Percentiles rank a stretch among this genome's conserved stretches.
phyloP scores from a whole-genome alignment of 2,888 invertebrate genomes.

The Spodoptera exigua region DNA sequence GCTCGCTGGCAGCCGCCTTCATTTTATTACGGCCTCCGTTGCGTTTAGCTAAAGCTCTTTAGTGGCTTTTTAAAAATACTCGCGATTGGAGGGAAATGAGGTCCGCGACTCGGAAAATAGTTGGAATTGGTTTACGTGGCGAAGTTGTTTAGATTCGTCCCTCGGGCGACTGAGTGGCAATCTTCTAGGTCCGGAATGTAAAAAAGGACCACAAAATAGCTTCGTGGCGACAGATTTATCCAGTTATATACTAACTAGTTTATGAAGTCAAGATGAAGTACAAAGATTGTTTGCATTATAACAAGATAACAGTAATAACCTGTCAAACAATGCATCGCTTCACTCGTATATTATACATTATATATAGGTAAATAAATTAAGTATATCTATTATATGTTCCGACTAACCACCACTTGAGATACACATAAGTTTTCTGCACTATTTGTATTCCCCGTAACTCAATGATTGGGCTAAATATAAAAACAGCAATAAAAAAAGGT shows the following conservation, averaged over 20 bases:
- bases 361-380: no score
- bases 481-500: no score
- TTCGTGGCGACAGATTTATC: constrained; percentile 46
- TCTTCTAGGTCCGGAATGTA: constrained; percentile 40
- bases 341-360: no score
- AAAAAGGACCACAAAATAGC: constrained; percentile 41
- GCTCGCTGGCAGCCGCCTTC: constrained; percentile 60
- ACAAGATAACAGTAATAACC: no score
- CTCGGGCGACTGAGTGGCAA: constrained; percentile 34
- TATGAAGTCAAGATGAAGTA: no score
- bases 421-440: no score
- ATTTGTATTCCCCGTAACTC: no score
- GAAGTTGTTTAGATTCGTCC: constrained; percentile 47
- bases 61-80: constrained; percentile 61
- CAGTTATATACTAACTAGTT: constrained; percentile 28
- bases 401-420: no score
- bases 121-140: constrained; percentile 55
- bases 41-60: constrained; percentile 52
- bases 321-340: no score
- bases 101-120: constrained; percentile 55
- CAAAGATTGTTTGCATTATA: no score
- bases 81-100: constrained; percentile 57
- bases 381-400: no score
- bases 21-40: constrained; percentile 64
- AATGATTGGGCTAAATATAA: no score